Evolutionary conservation across 2,888 invertebrate genomes (phyloP).

Genomic region (Strigamia crassipes): DNA sequence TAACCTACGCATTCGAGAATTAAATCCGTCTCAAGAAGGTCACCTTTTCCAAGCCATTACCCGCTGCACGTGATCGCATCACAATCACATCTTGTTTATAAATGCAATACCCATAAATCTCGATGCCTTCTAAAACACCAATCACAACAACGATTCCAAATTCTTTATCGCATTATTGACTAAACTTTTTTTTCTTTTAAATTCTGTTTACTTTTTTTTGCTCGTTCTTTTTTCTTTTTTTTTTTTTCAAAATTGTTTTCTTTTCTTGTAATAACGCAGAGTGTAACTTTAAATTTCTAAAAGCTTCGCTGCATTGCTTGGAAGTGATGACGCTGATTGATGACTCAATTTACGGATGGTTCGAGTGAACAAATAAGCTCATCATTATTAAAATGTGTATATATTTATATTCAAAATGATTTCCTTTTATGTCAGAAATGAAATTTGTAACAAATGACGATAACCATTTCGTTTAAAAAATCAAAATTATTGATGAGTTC

Average conservation of each 20-base stretch:
- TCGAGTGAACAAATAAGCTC: background rate
- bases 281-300: background rate
- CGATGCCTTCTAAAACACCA: background rate
- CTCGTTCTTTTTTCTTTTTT: background rate
- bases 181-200: background rate
- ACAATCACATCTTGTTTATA: constrained; percentile 26
- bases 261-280: background rate
- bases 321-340: constrained; percentile 12
- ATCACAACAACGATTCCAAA: background rate
- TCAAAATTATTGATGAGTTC: background rate
- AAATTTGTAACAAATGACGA: background rate
- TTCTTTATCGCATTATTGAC: background rate
- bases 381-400: background rate
- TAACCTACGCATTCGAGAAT: constrained; percentile 22
- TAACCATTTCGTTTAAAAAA: background rate
- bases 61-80: constrained; percentile 25
- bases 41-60: constrained; percentile 29
- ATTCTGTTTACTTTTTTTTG: background rate
- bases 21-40: constrained; percentile 31
- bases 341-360: constrained; percentile 14
- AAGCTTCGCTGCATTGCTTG: background rate
- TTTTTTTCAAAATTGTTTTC: background rate
- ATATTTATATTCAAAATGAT: background rate
- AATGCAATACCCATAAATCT: constrained; percentile 28
- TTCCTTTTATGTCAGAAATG: background rate